Conservation (phyloP, 2,888 invertebrate species). For the Ochropleura plecta region DNA sequence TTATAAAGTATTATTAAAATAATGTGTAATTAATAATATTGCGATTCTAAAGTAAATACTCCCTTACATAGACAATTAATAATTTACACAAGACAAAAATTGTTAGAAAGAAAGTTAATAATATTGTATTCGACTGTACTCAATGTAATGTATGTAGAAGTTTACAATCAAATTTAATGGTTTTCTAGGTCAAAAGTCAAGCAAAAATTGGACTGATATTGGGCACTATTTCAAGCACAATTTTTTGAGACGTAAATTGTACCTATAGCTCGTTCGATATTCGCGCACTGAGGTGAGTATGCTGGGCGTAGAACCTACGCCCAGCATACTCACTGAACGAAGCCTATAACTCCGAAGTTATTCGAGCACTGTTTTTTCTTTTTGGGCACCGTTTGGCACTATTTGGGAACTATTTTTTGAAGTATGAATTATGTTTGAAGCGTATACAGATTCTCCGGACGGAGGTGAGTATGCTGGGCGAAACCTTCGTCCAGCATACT, state of each 20-base stretch:
- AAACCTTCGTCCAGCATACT: slow-evolving; percentile 23
- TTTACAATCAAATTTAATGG: background rate
- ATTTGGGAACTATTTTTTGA: slow-evolving; percentile 29
- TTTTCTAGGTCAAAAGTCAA: too few relatives aligned
- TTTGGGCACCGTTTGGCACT: slow-evolving; percentile 26
- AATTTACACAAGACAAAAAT: slow-evolving; percentile 20
- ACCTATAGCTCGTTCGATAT: slow-evolving; percentile 27
- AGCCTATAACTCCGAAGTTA: slow-evolving; percentile 27
- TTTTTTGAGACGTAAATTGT: slow-evolving; percentile 27
- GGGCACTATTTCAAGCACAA: slow-evolving; percentile 2
- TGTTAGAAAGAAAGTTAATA: slow-evolving; percentile 23
- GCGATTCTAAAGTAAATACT: slow-evolving; percentile 17
- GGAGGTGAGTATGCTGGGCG: slow-evolving; percentile 25
- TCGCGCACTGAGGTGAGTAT: slow-evolving; percentile 26
- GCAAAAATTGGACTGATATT: too few relatives aligned
- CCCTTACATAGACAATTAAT: slow-evolving; percentile 20
- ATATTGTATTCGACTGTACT: slow-evolving; percentile 22
- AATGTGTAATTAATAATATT: slow-evolving; percentile 21
- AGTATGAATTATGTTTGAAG: slow-evolving; percentile 30
- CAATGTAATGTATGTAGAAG: slow-evolving; percentile 29
- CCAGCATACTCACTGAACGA: slow-evolving; percentile 27
- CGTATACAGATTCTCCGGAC: slow-evolving; percentile 29
- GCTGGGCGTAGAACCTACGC: slow-evolving; percentile 28
- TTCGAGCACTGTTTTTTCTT: slow-evolving; percentile 26
- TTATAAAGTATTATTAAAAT: slow-evolving; percentile 19